Evolutionary conservation across 2,888 invertebrate genomes (phyloP).

Genomic region (Entomobrya multifasciata): DNA sequence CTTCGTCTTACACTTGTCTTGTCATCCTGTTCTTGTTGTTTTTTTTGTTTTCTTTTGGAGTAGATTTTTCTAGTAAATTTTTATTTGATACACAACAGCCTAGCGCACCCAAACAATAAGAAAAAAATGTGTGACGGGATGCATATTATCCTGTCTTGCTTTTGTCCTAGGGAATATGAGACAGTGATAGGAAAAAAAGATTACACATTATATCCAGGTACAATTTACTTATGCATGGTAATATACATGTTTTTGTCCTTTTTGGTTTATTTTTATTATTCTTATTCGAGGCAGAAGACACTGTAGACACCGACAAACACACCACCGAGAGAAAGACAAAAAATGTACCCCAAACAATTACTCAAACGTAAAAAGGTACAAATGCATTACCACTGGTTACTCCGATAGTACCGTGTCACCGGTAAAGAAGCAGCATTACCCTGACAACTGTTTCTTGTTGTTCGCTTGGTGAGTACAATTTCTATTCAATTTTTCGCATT

Average conservation of each 20-base stretch:
- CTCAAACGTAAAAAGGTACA: not conserved
- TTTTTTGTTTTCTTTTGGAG: constrained; percentile 8
- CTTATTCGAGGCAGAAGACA: no score
- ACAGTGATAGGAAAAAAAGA: no score
- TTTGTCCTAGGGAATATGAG: not conserved
- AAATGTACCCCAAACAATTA: constrained; percentile 21
- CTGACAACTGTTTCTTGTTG: no score
- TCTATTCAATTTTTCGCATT: not conserved
- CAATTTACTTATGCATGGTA: not conserved
- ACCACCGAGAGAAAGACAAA: not conserved
- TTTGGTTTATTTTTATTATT: not conserved
- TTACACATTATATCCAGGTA: no score
- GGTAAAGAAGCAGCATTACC: no score
- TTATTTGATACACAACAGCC: no score
- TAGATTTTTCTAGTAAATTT: not conserved
- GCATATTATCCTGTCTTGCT: constrained; percentile 17
- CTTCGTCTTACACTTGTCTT: not conserved
- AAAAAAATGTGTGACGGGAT: constrained; percentile 33
- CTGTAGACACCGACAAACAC: no score
- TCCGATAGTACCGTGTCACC: no score
- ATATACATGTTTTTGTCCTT: not conserved
- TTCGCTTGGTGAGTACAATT: not conserved
- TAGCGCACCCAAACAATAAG: not conserved
- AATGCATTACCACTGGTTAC: no score
- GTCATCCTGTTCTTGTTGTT: not conserved